Conservation (phyloP, 1,140 invertebrate species). For the Pachyrhynchus sulphureomaculatus region DNA sequence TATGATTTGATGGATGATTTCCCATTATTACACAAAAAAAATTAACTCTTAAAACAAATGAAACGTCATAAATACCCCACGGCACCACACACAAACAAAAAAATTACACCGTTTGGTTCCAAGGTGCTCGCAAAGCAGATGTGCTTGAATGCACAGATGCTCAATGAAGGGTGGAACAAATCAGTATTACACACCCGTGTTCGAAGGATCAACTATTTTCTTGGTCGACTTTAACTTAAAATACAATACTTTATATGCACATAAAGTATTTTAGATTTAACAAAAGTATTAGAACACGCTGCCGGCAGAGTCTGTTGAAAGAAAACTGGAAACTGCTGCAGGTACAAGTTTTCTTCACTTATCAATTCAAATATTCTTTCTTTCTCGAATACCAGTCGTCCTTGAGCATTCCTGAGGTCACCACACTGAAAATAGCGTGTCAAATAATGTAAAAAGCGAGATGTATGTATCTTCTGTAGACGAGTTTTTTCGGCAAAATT, state of each 20-base stretch:
- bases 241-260: not conserved
- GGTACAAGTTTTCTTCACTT: not conserved
- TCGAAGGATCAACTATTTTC: not conserved
- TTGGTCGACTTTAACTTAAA: constrained; percentile 13
- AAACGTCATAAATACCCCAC: constrained; percentile 8
- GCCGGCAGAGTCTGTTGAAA: too few species aligned
- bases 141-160: constrained; percentile 36
- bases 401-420: constrained; percentile 29
- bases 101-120: constrained; percentile 9
- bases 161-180: constrained; percentile 28
- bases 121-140: constrained; percentile 25
- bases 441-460: not conserved
- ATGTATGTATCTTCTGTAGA: not conserved
- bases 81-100: constrained; percentile 7
- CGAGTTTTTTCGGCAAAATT: not conserved
- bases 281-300: too few species aligned
- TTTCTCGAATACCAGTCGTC: constrained; percentile 19
- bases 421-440: constrained; percentile 17
- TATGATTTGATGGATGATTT: constrained; percentile 69
- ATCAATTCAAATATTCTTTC: constrained; percentile 11
- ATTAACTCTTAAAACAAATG: constrained; percentile 12
- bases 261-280: too few species aligned
- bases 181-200: not conserved
- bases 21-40: constrained; percentile 55
- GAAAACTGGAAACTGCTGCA: not conserved